These are phyloP conservation scores for Aethes cnicana DNA, from an alignment of 2,888 invertebrate genomes.

Conservation along the genomic window DNA sequence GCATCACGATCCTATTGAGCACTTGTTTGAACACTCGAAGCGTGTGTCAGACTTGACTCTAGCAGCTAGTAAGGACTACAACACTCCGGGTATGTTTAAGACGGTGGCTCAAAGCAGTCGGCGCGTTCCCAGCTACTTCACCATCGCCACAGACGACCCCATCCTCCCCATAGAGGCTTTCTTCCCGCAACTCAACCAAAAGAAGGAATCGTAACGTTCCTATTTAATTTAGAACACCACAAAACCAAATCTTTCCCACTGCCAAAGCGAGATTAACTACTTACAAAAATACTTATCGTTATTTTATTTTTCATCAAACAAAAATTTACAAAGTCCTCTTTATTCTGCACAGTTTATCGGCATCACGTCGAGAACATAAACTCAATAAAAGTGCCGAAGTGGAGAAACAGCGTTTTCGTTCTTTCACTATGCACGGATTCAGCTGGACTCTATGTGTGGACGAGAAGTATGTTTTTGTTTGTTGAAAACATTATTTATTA, in stretches of 20 bases:
- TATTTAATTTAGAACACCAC: constrained; percentile 43
- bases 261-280: constrained; percentile 60
- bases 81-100: constrained; percentile 87
- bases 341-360: constrained; percentile 23
- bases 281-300: constrained; percentile 13
- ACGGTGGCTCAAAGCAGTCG: constrained; percentile 84
- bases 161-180: constrained; percentile 91
- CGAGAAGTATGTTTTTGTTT: constrained; percentile 31
- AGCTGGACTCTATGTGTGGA: constrained; percentile 19
- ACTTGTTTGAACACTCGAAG: constrained; percentile 82
- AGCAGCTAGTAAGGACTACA: constrained; percentile 87
- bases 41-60: constrained; percentile 88
- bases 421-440: constrained; percentile 10
- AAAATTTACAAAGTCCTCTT: constrained; percentile 28
- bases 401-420: constrained; percentile 19
- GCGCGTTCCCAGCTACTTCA: constrained; percentile 86
- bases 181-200: constrained; percentile 87
- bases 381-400: constrained; percentile 20
- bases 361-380: constrained; percentile 6
- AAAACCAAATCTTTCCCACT: constrained; percentile 71
- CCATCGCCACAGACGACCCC: constrained; percentile 90
- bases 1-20: constrained; percentile 67
- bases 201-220: constrained; percentile 76
- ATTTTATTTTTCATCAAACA: constrained; percentile 26
- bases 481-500: constrained; percentile 32